Base-by-base conservation (phyloP, 2,888 invertebrate genomes). In the Acanthococcus lagerstroemiae region DNA sequence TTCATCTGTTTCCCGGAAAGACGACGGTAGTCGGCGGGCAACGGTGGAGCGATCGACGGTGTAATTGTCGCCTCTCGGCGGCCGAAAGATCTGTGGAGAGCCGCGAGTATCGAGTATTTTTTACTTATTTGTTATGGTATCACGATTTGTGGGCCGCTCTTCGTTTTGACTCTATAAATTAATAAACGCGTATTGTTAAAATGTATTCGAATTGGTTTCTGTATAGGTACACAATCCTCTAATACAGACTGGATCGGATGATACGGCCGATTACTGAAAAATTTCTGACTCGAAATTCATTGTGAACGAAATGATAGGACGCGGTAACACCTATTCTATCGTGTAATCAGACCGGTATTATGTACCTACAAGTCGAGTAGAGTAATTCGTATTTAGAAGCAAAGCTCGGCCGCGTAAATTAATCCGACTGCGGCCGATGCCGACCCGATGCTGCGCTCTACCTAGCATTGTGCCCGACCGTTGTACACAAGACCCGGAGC, bases 261-360 rank as follows among this genome's bases (percentile, higher is more conserved):
- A 37, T 37, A 37, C 37, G 37, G 37, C 37, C 37, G 37, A 37
- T 37, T 37, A 37, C 37, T 37, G 12, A 15, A 9, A 3, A n/a
- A 37, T 37, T 3, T 37, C 37, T 37, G 37, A 37, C n/a, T 37
- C 37, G 37, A 37, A 37, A 37, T n/a, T 37, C 37, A 37, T 37
- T 37, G 37, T 37, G 37, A 37, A 37, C n/a, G 37, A 37, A 37
- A 37, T 37, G 1, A 37, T 37, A 37, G 37, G 12, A 37, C 37
- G 12, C 37, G 37, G n/a, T n/a, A 37, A 37, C 37, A n/a, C n/a
- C 37, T 37, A 37, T 48, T 52, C 19, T 52, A 52, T 52, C 21
- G 15, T 52, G 52, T 52, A 52, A 52, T 52, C 52, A 52, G 52
- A 52, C 52, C 24, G 24, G 52, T 52, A 52, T 52, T 52, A 52